These are phyloP conservation scores for Leucophora obtusa DNA, from an alignment of 2,888 invertebrate genomes.

Conservation along the genomic window DNA sequence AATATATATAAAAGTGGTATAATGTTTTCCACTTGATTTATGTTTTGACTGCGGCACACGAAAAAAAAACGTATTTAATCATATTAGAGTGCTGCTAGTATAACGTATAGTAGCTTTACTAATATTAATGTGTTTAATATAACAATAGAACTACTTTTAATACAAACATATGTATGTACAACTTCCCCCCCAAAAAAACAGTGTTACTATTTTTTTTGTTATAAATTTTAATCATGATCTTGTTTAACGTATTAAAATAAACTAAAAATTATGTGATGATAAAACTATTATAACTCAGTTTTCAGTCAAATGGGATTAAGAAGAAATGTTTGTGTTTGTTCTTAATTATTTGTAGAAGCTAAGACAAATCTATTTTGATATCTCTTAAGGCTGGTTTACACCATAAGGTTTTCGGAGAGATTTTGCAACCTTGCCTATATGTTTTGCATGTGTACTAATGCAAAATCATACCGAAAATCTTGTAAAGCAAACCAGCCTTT, in stretches of 20 bases:
- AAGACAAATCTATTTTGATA: too few relatives aligned
- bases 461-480: too few relatives aligned
- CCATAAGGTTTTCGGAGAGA: too few relatives aligned
- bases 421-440: too few relatives aligned
- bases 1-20: constrained; percentile 40
- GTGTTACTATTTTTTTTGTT: constrained; percentile 7
- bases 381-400: too few relatives aligned
- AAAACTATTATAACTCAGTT: too few relatives aligned
- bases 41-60: constrained; percentile 43
- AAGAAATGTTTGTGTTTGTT: too few relatives aligned
- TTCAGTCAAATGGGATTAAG: too few relatives aligned
- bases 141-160: constrained; percentile 18
- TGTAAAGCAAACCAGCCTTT: too few relatives aligned
- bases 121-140: constrained; percentile 32
- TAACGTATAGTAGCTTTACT: not conserved
- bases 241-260: constrained; percentile 12
- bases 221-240: constrained; percentile 26
- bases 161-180: too few relatives aligned
- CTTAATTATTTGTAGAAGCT: too few relatives aligned
- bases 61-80: constrained; percentile 57
- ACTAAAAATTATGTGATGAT: constrained; percentile 8
- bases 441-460: too few relatives aligned
- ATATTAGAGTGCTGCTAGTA: constrained; percentile 50
- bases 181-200: not conserved
- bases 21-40: constrained; percentile 58